Evolutionary conservation across 2,888 invertebrate genomes (phyloP), one percentile per base, ranked within the genome.

Genomic region (Magallana nippona): DNA sequence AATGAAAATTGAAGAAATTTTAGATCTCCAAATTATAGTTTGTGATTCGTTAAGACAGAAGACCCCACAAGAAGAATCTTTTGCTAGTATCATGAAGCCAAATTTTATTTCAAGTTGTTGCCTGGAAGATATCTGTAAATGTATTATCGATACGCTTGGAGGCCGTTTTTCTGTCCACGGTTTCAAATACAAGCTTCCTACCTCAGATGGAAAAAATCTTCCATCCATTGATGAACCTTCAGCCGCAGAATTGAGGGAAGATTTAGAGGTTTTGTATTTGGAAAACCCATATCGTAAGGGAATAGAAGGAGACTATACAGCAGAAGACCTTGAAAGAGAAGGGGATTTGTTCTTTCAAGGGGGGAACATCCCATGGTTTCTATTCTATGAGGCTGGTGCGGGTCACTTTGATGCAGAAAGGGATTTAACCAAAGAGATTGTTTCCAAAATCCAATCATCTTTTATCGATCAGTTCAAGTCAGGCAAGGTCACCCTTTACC

Each of bases 401-500:
- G 82, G 83, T 1, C 85, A 82, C 79, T 79, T 86, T 27, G 88
- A 88, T 56, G 83, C 86, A 58, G 86, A 87, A 60, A 78, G 88
- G 44, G 83, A 84, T 27, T 62, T 83, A 2, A 82, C 81, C 77
- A 82, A 78, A 11, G 57, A 80, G 15, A 83, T 87, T n/a, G 71
- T 83, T 2, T 57, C 55, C 1, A 82, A 78, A 19, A 84, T 89
- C 8, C 78, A 71, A 10, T 44, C 62, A 55, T 44, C 60, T 10
- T 83, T 86, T 58, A 80, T 88, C 0, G 63, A 83, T 0, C 55
- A 63, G 2, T 87, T 79, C 80, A 87, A 82, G 62, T 81, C 88
- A 32, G 89, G 87, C 0, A 62, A 71, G 1, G 83, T 90, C 15
- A 88, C 84, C 55, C 55, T 90, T 11, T 83, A 81, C 10, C 90